Evolutionary conservation across 2,797 vertebrate species (phyloP).

Genomic region (Coluber constrictor): DNA sequence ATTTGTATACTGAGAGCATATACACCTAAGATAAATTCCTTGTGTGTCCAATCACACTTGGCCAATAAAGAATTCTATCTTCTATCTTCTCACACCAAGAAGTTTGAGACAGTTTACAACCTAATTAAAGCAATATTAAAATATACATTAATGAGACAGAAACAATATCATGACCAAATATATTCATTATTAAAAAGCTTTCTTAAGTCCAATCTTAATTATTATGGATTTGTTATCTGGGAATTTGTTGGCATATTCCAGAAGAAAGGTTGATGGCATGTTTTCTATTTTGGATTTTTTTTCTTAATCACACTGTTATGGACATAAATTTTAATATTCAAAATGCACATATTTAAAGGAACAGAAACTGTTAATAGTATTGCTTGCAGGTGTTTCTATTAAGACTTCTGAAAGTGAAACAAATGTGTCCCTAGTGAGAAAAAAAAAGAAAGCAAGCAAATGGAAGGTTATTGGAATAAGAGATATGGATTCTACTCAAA

Average conservation of each 20-base stretch:
- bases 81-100: background rate
- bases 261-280: background rate
- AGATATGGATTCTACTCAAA: slow-evolving; percentile 22
- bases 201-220: background rate
- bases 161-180: background rate
- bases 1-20: no score
- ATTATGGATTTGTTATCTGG: background rate
- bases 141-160: background rate
- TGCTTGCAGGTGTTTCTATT: slow-evolving; percentile 12
- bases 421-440: slow-evolving; percentile 9
- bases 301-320: background rate
- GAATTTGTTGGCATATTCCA: background rate
- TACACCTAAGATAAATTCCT: no score
- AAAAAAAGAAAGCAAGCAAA: background rate
- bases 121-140: background rate
- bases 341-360: background rate
- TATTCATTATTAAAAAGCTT: background rate
- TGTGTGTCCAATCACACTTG: no score
- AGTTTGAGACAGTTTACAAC: background rate
- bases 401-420: background rate
- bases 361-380: background rate
- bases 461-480: slow-evolving; percentile 21
- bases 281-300: background rate
- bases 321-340: background rate
- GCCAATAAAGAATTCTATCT: no score